Base-by-base conservation (phyloP, 2,113 vertebrate species). In the Plectropomus leopardus region DNA sequence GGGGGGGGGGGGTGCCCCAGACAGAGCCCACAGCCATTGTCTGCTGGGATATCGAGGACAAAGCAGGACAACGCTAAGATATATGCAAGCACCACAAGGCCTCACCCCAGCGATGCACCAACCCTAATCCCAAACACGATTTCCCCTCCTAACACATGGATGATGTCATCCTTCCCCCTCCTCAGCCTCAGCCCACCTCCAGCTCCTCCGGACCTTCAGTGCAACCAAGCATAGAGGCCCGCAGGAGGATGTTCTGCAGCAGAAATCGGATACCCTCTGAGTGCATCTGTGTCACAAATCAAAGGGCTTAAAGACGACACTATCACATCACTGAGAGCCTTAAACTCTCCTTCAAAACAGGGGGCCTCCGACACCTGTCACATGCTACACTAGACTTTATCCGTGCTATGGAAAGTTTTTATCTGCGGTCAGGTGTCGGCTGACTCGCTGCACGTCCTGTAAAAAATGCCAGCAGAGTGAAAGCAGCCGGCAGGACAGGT, bases 111-210 rank as follows among this genome's bases (percentile, higher is more conserved):
- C 28, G 40, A 88, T 85, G 79, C 63, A 40, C 76, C 78, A 32
- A 26, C 75, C 81, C 74, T 92, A 93, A 94, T 92, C 88, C 86
- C 76, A 76, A 82, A 84, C 89, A 75, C 60, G 68, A 85, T 70
- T 83, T 88, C 89, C 84, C 82, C 76, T 75, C 86, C 78, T 50
- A 42, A 82, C 78, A 65, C 87, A 53, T 3, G 79, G 80, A 91
- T 94, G 92, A 94, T 89, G 91, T 94, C 93, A 94, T 86, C 65
- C 55, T 3, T n/a, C 60, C 28, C 24, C 71, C 34, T 16, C 26
- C 26, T 32, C 55, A 24, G 36, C 55, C 54, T 51, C 68, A 54
- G 36, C 60, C 44, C 45, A 51, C 70, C 70, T 63, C 74, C 74
- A 69, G 51, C 82, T 78, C 79, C 85, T 79, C 78, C 74, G 65